Evolutionary conservation across 2,888 invertebrate species (phyloP).

Genomic region (Dryomyza anilis): DNA sequence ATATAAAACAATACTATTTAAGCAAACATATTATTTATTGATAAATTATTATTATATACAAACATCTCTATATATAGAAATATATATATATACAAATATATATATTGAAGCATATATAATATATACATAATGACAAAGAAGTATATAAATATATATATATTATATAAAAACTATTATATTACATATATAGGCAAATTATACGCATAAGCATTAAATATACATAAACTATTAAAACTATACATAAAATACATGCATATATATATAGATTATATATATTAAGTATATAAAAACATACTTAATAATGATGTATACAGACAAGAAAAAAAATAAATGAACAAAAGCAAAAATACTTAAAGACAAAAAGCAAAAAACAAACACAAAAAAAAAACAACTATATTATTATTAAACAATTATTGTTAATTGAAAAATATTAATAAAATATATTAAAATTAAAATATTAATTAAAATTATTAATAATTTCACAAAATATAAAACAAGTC

Average conservation of each 20-base stretch:
- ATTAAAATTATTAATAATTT: too few relatives aligned
- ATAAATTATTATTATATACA: constrained; percentile 39
- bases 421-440: too few relatives aligned
- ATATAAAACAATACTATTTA: constrained; percentile 34
- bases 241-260: constrained; percentile 37
- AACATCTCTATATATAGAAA: constrained; percentile 38
- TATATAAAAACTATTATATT: constrained; percentile 36
- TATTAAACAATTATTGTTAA: constrained; percentile 25
- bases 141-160: constrained; percentile 37
- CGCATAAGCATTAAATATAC: constrained; percentile 38
- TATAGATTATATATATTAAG: constrained; percentile 30
- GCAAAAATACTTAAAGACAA: constrained; percentile 37
- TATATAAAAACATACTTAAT: constrained; percentile 35
- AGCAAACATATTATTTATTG: constrained; percentile 43
- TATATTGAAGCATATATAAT: constrained; percentile 30
- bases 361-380: constrained; percentile 36
- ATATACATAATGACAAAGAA: constrained; percentile 40
- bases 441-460: too few relatives aligned
- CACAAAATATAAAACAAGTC: too few relatives aligned
- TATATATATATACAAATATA: constrained; percentile 41
- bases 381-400: constrained; percentile 37
- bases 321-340: constrained; percentile 32
- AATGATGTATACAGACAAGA: constrained; percentile 30
- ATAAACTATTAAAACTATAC: constrained; percentile 35
- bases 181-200: constrained; percentile 43